Conservation (phyloP, 2,797 vertebrate genomes). For the Periophthalmus magnuspinnatus region DNA sequence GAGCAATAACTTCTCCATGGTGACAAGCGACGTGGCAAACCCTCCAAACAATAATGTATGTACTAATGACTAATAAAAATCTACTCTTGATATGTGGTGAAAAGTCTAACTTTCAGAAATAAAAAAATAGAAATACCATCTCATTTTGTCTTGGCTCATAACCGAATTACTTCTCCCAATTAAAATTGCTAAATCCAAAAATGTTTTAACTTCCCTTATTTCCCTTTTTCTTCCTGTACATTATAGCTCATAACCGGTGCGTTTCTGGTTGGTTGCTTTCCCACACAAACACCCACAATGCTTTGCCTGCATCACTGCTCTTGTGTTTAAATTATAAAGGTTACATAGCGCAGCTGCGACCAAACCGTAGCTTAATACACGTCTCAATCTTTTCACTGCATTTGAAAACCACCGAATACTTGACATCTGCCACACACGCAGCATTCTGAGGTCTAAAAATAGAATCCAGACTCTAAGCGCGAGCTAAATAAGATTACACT, state of each 20-base stretch:
- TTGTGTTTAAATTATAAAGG: conserved; percentile 35
- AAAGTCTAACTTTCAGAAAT: too few species aligned
- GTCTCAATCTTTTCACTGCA: conserved; percentile 15
- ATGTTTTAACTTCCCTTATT: too few species aligned
- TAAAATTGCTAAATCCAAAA: too few species aligned
- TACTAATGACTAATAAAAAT: too few species aligned
- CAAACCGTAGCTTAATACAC: background rate
- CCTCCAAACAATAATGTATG: too few species aligned
- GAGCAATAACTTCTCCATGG: too few species aligned
- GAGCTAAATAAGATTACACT: conserved; percentile 50
- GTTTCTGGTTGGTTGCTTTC: conserved; percentile 31
- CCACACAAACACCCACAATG: conserved; percentile 12
- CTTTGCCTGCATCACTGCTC: conserved; percentile 29
- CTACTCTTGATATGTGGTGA: too few species aligned
- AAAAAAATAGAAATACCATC: too few species aligned
- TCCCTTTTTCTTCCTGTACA: background rate
- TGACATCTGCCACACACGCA: conserved; percentile 20
- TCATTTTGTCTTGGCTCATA: too few species aligned
- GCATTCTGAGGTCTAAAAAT: conserved; percentile 52
- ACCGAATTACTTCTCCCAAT: too few species aligned
- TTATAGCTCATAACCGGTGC: background rate
- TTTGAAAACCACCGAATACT: conserved; percentile 19
- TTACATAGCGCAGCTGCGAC: conserved; percentile 16
- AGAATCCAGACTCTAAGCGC: conserved; percentile 36
- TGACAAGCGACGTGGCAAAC: too few species aligned